Percentiles rank a stretch among this genome's conserved stretches.
Conservation (phyloP, 2,888 invertebrate genomes). For the Coelopa pilipes region DNA sequence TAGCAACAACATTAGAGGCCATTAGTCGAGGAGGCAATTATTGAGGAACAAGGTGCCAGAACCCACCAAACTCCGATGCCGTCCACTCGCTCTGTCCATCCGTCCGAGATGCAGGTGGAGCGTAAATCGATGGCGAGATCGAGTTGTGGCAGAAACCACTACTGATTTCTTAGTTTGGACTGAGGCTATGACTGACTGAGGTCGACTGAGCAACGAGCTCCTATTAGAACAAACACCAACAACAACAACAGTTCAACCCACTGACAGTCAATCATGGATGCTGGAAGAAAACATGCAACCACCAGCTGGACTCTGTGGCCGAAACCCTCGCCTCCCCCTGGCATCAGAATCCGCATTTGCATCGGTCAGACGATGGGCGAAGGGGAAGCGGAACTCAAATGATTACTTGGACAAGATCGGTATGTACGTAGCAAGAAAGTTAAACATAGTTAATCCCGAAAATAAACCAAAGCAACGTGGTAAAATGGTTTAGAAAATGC, state of each 20-base stretch:
- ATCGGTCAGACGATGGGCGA: background rate
- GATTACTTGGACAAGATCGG: slow-evolving; percentile 7
- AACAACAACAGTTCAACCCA: background rate
- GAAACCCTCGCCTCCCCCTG: no score
- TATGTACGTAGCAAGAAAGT: background rate
- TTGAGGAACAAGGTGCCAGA: slow-evolving; percentile 21
- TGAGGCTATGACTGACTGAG: background rate
- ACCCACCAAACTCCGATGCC: background rate
- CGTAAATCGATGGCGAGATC: slow-evolving; percentile 4
- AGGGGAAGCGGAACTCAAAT: background rate
- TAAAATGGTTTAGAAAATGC: background rate
- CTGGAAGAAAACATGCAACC: slow-evolving; percentile 9
- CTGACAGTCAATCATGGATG: slow-evolving; percentile 22
- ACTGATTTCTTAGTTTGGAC: background rate
- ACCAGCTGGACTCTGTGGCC: background rate
- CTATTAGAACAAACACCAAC: background rate
- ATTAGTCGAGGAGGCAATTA: slow-evolving; percentile 26
- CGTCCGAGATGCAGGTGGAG: slow-evolving; percentile 14
- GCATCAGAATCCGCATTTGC: slow-evolving; percentile 5
- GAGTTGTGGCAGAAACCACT: background rate
- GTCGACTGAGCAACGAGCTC: background rate
- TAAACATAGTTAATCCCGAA: background rate
- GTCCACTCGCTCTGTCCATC: background rate
- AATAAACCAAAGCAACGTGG: background rate
- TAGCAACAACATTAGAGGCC: slow-evolving; percentile 24